Evolutionary conservation across 1,140 invertebrate species (phyloP).

Genomic region (Macrosteles quadrilineatus): DNA sequence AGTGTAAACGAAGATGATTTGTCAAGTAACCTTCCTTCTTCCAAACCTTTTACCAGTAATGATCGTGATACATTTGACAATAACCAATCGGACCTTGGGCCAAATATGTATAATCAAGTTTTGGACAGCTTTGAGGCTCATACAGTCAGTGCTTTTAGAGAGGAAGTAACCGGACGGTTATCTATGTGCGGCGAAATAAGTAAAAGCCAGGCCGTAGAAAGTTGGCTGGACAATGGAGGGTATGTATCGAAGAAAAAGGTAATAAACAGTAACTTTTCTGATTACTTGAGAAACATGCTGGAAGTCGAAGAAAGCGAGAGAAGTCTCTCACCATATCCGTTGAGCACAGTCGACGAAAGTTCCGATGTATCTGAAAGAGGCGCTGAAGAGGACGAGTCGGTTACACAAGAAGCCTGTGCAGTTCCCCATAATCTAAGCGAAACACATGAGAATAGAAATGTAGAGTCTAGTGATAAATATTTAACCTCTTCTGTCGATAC

Average conservation of each 20-base stretch:
- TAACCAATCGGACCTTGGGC: conserved; percentile 4
- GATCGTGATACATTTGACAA: conserved; percentile 29
- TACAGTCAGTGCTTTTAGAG: conserved; percentile 15
- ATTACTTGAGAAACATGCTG: conserved; percentile 17
- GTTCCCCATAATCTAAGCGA: not conserved
- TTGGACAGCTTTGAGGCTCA: conserved; percentile 21
- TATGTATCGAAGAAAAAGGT: not conserved
- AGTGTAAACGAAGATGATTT: not conserved
- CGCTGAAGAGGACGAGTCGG: not conserved
- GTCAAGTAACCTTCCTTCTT: not conserved
- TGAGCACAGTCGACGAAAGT: conserved; percentile 9
- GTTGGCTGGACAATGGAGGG: conserved; percentile 6
- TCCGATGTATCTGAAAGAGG: not conserved
- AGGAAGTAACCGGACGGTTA: not conserved
- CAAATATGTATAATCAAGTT: conserved; percentile 11
- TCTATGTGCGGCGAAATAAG: not conserved
- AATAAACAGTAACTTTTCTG: not conserved
- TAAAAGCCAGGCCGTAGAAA: conserved; percentile 2
- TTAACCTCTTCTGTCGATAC: not conserved
- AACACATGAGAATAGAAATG: not conserved
- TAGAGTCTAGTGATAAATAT: not conserved
- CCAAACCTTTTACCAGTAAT: conserved; percentile 9
- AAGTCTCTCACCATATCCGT: not conserved
- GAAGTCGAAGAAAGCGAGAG: not conserved
- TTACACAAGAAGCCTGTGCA: not conserved